These are phyloP conservation scores for Dicranocentrus wangi DNA, from an alignment of 2,888 invertebrate species.

Conservation along the genomic window DNA sequence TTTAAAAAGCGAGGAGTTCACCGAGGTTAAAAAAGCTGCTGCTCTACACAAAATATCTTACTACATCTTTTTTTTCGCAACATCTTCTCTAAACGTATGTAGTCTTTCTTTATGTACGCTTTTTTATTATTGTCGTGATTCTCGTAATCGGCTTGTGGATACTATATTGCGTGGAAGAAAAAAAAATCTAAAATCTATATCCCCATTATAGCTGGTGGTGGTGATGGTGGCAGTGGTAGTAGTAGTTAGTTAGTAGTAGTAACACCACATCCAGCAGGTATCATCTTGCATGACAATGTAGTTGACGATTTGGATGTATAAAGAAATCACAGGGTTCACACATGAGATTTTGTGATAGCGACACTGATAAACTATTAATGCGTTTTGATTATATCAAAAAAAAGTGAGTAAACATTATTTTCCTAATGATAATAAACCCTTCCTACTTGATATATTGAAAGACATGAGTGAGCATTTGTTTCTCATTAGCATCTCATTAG, in stretches of 20 bases:
- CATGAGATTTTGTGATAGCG: slow-evolving; percentile 45
- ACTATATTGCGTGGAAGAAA: not conserved
- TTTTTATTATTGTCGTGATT: not conserved
- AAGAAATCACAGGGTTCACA: slow-evolving; percentile 40
- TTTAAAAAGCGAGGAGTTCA: not conserved
- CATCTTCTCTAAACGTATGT: too few relatives aligned
- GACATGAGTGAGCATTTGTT: slow-evolving; percentile 64
- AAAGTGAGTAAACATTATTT: not conserved
- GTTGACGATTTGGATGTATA: slow-evolving; percentile 35
- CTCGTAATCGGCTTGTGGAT: not conserved
- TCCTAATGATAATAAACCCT: slow-evolving; percentile 42
- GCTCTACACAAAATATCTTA: too few relatives aligned
- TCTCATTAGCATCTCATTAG: slow-evolving; percentile 67
- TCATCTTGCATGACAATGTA: slow-evolving; percentile 5
- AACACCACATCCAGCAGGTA: too few relatives aligned
- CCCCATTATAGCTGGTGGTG: too few relatives aligned
- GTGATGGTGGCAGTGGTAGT: too few relatives aligned
- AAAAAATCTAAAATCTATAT: too few relatives aligned
- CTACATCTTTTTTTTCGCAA: too few relatives aligned
- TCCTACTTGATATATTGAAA: slow-evolving; percentile 57
- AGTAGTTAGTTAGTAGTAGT: too few relatives aligned
- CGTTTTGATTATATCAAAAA: slow-evolving; percentile 38
- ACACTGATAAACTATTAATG: slow-evolving; percentile 52
- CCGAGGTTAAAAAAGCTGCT: slow-evolving; percentile 35
- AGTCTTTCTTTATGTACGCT: too few relatives aligned